Percentiles rank a stretch among this genome's conserved stretches.
These are phyloP conservation scores for Galaxea fascicularis DNA, from an alignment of 92 coral and sea anemone species.

Conservation along the genomic window DNA sequence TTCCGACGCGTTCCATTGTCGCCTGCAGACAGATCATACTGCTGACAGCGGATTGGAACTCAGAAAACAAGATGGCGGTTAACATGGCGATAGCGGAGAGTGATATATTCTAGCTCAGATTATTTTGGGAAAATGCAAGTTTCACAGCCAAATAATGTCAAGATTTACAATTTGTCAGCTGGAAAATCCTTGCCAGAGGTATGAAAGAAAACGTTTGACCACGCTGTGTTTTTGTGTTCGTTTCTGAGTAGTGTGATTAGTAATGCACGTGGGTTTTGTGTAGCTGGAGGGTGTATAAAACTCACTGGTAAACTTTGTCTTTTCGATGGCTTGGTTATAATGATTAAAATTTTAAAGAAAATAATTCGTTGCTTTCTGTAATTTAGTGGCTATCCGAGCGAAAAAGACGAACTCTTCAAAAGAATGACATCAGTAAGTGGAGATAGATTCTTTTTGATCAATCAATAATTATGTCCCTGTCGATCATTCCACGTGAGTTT, in stretches of 20 bases:
- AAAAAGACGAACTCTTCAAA: slow-evolving; percentile 87
- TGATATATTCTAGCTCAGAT: background rate
- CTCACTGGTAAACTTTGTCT: background rate
- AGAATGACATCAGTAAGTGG: slow-evolving; percentile 91
- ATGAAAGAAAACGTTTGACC: background rate
- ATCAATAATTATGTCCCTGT: no score
- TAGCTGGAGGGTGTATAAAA: no score
- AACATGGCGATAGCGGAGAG: slow-evolving; percentile 32
- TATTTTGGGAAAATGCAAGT: slow-evolving; percentile 80
- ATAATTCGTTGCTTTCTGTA: background rate
- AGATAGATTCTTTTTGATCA: no score
- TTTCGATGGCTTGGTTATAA: background rate
- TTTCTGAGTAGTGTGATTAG: background rate
- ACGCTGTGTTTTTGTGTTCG: background rate
- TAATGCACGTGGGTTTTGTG: background rate
- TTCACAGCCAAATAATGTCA: slow-evolving; percentile 97
- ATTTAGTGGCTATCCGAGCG: slow-evolving; percentile 97
- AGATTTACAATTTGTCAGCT: slow-evolving; percentile 95
- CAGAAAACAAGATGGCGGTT: slow-evolving; percentile 42
- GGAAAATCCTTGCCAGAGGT: slow-evolving; percentile 99
- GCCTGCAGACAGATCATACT: background rate
- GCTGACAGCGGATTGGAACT: slow-evolving; percentile 23
- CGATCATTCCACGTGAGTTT: no score
- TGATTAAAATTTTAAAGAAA: background rate
- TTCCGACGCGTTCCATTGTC: no score